Conservation (phyloP, 2,888 invertebrate genomes). For the Rotaria socialis region DNA sequence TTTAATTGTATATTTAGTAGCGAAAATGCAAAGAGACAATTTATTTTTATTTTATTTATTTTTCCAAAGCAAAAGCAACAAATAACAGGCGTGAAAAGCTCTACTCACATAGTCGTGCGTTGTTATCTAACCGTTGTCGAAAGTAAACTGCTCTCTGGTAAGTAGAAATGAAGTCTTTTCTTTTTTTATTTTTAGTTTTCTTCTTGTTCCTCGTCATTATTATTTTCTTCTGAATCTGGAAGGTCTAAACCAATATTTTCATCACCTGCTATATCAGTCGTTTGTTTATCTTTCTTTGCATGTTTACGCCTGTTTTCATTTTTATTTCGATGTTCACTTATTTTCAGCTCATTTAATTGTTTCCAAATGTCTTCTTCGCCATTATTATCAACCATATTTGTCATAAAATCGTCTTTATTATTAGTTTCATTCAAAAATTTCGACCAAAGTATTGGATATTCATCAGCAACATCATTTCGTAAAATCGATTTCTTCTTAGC, state of each 20-base stretch:
- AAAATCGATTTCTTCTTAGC: neutral
- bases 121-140: too few relatives aligned
- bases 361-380: neutral
- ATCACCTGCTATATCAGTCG: neutral
- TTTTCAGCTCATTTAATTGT: conserved; percentile 7
- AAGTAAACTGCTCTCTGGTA: too few relatives aligned
- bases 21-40: too few relatives aligned
- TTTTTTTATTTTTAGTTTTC: neutral
- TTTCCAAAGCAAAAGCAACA: too few relatives aligned
- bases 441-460: conserved; percentile 35
- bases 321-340: too few relatives aligned
- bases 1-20: too few relatives aligned
- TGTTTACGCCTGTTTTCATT: neutral
- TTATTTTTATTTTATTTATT: too few relatives aligned
- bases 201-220: neutral
- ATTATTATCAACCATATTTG: neutral
- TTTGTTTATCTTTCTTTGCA: neutral
- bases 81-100: too few relatives aligned
- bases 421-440: conserved; percentile 34
- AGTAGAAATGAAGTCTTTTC: too few relatives aligned
- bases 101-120: too few relatives aligned
- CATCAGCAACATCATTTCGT: neutral
- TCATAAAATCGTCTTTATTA: conserved; percentile 35
- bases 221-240: neutral
- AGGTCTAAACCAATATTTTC: neutral